These are phyloP conservation scores for Scarus forsteni DNA, from an alignment of 2,797 vertebrate genomes.

Conservation along the genomic window DNA sequence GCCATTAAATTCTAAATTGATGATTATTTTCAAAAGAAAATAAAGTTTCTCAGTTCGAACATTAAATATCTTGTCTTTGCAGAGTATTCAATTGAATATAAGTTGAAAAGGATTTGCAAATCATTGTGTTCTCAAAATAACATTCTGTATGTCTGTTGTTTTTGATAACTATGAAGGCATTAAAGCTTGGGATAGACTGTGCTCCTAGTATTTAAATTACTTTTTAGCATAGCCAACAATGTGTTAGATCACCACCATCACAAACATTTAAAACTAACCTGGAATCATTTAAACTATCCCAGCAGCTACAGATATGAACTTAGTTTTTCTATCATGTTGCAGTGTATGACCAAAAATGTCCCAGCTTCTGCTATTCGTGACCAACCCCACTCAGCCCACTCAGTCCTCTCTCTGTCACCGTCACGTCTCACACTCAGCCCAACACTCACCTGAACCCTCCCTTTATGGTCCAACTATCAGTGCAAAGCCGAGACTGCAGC, in stretches of 20 bases:
- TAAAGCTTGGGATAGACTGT: no score
- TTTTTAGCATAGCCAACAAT: slow-evolving; percentile 33
- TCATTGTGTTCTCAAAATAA: no score
- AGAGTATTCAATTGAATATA: no score
- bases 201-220: no score
- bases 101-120: no score
- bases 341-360: slow-evolving; percentile 4
- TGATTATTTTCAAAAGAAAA: no score
- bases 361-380: background rate
- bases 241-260: slow-evolving; percentile 7
- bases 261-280: background rate
- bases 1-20: no score
- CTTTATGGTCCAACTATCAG: slow-evolving; percentile 48
- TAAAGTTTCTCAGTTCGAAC: no score
- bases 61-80: no score
- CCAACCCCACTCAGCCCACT: slow-evolving; percentile 13
- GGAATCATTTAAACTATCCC: slow-evolving; percentile 1
- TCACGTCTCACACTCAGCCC: slow-evolving; percentile 27
- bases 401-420: slow-evolving; percentile 16
- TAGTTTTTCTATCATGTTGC: background rate
- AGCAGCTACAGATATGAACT: background rate
- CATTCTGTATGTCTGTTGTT: no score
- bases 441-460: slow-evolving; percentile 58
- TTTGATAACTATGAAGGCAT: no score
- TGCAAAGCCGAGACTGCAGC: slow-evolving; percentile 53